phyloP scores from a whole-genome alignment of 2,797 vertebrate species.

The Nannoperca obscura region DNA sequence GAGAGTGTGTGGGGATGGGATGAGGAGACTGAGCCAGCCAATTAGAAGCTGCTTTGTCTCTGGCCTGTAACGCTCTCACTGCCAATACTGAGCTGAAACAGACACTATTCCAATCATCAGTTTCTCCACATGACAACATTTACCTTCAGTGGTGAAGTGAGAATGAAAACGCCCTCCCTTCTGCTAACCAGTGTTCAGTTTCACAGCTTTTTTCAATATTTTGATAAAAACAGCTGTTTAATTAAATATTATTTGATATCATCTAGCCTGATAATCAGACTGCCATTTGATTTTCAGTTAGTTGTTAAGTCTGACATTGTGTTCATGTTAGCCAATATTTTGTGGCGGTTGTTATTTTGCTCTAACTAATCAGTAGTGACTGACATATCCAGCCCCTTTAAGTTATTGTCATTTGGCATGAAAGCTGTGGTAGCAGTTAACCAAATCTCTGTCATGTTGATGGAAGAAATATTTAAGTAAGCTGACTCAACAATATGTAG shows the following conservation, averaged over 20 bases:
- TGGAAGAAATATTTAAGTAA: background rate
- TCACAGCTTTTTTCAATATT: background rate
- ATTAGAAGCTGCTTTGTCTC: constrained; percentile 71
- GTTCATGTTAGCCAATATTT: background rate
- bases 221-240: background rate
- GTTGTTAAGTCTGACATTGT: background rate
- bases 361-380: background rate
- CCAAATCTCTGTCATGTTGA: background rate
- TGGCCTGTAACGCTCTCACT: constrained; percentile 63
- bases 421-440: background rate
- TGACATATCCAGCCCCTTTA: background rate
- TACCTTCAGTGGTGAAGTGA: constrained; percentile 2
- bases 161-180: constrained; percentile 4
- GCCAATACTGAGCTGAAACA: constrained; percentile 50
- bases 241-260: background rate
- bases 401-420: background rate
- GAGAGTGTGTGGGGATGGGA: constrained; percentile 44
- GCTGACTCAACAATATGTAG: background rate
- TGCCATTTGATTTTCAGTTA: background rate
- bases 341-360: background rate
- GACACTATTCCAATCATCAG: constrained; percentile 24
- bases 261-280: background rate
- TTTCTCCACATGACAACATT: constrained; percentile 17
- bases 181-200: background rate
- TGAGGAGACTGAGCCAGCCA: constrained; percentile 75